Base-by-base conservation (phyloP, 2,113 vertebrate species). In the Carettochelys insculpta region DNA sequence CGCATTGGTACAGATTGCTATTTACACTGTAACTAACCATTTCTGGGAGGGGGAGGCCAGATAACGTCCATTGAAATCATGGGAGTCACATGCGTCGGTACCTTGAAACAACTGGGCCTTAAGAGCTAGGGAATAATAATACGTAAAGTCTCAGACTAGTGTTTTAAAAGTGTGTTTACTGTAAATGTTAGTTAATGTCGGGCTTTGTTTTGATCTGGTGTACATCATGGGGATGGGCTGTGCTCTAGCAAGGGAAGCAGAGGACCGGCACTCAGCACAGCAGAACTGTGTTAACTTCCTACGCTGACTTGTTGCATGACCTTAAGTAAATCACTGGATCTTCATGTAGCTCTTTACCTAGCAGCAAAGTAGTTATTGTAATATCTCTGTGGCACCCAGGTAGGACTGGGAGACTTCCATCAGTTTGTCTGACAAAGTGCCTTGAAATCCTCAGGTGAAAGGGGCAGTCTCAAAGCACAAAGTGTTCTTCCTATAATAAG, bases 331-430 rank as follows among this genome's bases (percentile, higher is more conserved):
- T 43, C 38, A 73, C 68, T 73, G 68, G 38, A 43, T 12, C 20
- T 73, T 24, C 38, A 22, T 25, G 38, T 41, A n/a, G 22, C 41
- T 73, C 65, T 73, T 73, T 73, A 73, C 41, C 20, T 43, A 25
- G 68, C 29, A 34, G 29, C 17, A 77, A 77, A 48, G 9, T 47
- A 38, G 8, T 24, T 52, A 0, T 73, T 56, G 6, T 43, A 43
- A 73, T 73, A 73, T 1, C 47, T n/a, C 48, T 19, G 1, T 1
- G 0, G 4, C 0, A 17, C 47, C 38, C 22, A n/a, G 65, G 12
- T 1, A 6, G 4, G 65, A 41, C 25, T 73, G 38, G 20, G 52
- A 13, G 29, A 25, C 22, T 83, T 61, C 0, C 1, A 29, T 61
- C n/a, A 6, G 53, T 41, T 0, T 0, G 1, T 53, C 89, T 93